Conservation (phyloP, 2,797 vertebrate genomes). For the Ambastaia sidthimunki region DNA sequence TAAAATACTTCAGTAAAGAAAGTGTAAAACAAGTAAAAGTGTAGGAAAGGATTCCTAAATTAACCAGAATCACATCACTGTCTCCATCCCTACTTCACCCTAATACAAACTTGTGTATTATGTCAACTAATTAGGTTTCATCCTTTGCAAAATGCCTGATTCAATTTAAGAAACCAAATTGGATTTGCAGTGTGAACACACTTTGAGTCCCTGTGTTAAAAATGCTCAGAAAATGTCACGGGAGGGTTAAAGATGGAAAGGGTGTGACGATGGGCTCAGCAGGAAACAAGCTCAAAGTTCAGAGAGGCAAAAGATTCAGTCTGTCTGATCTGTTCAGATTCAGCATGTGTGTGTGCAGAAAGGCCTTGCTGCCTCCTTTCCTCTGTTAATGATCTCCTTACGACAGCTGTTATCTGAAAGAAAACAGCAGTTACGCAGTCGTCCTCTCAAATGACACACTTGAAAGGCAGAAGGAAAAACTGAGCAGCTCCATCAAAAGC, state of each 20-base stretch:
- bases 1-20: not conserved
- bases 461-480: slow-evolving; percentile 62
- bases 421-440: slow-evolving; percentile 69
- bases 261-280: slow-evolving; percentile 50
- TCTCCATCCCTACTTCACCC: not conserved
- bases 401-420: slow-evolving; percentile 76
- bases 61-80: not conserved
- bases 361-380: slow-evolving; percentile 14
- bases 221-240: not conserved
- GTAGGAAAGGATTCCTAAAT: not conserved
- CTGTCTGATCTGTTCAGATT: slow-evolving; percentile 42
- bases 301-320: slow-evolving; percentile 7
- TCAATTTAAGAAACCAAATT: not conserved
- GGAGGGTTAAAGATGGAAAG: slow-evolving; percentile 49
- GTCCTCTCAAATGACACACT: slow-evolving; percentile 59
- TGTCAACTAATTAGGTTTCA: not conserved
- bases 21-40: not conserved
- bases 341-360: slow-evolving; percentile 35
- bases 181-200: not conserved
- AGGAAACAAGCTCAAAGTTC: slow-evolving; percentile 44
- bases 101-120: not conserved
- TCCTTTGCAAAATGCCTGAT: not conserved
- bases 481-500: slow-evolving; percentile 64
- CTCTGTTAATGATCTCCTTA: slow-evolving; percentile 71
- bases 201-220: not conserved